Evolutionary conservation across 2,888 invertebrate genomes (phyloP), one percentile per base, ranked within the genome.

Genomic region (Tetramorium bicarinatum): DNA sequence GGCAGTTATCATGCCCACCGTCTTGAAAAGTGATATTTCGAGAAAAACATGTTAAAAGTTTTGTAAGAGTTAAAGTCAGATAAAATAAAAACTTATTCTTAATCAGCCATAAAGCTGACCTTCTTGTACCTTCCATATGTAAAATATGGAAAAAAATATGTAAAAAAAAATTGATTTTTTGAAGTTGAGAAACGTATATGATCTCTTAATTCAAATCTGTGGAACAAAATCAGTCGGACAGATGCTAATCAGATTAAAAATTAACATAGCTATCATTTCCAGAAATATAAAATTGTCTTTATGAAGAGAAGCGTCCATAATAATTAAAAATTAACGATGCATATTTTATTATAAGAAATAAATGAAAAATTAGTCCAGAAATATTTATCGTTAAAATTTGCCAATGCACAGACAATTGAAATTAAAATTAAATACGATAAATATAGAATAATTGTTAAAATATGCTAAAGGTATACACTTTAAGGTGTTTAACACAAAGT

Each of bases 241-340:
- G 1, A 15, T 47, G 15, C 21, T 38, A 54, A 38, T 38, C 52
- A n/a, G 1, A 9, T 38, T 15, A 38, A 69, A 61, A 47, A 29
- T 4, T 61, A 15, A 72, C 62, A 47, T 34, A 13, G 1, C 21
- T 7, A 56, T 74, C 11, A 18, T 59, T 54, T 52, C 0, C 18
- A 47, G n/a, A 61, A 15, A 74, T 44, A 18, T 56, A 44, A 41
- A 56, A 72, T 59, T 74, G 59, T 47, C 6, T 56, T 34, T 38
- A 56, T 41, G 3, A 21, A 75, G 13, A 47, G 29, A 29, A 1
- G 2, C 2, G 41, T 21, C 4, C 4, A 52, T 3, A 8, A 7
- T 11, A 34, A 62, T 34, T n/a, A 21, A 61, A 47, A 61, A 56
- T 41, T 41, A 56, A 41, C 11, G 11, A n/a, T 38, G 25, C 29